These are phyloP conservation scores for Cebus imitator DNA, from an alignment of 2,113 vertebrate genomes.

Conservation along the genomic window DNA sequence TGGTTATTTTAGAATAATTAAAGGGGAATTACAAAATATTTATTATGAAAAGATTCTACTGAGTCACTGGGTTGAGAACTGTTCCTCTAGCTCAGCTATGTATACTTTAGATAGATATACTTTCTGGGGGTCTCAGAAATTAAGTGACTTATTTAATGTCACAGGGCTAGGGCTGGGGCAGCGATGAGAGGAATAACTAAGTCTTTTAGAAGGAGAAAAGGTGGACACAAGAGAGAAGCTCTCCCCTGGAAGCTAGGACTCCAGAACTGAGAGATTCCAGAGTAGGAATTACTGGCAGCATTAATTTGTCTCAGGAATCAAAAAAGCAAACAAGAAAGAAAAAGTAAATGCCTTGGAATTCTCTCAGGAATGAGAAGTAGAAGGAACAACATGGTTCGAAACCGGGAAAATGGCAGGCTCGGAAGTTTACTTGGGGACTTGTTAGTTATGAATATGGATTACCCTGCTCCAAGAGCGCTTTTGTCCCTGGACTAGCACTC, in stretches of 20 bases:
- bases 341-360: neutral
- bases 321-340: neutral
- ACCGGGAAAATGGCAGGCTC: neutral
- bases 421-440: neutral
- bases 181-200: neutral
- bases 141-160: neutral
- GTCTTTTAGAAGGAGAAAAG: neutral
- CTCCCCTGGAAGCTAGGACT: neutral
- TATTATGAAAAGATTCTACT: neutral
- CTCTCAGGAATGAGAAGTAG: neutral
- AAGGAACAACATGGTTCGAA: neutral
- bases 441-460: neutral
- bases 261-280: neutral
- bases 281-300: neutral
- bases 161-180: neutral
- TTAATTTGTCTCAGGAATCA: neutral
- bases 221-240: neutral
- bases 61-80: neutral
- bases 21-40: neutral
- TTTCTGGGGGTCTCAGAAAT: neutral
- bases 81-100: neutral
- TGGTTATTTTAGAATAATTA: neutral
- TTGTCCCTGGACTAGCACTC: neutral
- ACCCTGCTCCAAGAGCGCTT: neutral
- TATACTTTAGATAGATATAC: neutral